Evolutionary conservation across 1,140 invertebrate genomes (phyloP).

Genomic region (Platyscapa corneri): DNA sequence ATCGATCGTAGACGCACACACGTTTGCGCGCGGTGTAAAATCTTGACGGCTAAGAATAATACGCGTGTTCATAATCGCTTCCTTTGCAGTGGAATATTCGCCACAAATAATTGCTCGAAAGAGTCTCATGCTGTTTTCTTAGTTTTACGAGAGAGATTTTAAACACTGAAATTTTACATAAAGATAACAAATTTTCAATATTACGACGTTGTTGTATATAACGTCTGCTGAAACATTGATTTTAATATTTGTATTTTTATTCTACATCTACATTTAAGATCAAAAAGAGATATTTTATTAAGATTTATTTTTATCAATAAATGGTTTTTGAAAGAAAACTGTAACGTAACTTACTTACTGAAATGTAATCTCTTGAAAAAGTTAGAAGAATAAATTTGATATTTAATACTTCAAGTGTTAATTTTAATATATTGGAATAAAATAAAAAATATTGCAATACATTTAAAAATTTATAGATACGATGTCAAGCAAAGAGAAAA

Average conservation of each 20-base stretch:
- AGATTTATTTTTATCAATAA: not conserved
- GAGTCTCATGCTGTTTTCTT: not conserved
- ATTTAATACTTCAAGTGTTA: not conserved
- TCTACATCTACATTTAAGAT: not conserved
- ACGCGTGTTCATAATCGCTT: constrained; percentile 36
- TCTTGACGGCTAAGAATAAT: constrained; percentile 14
- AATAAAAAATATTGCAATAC: too few relatives aligned
- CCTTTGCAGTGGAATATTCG: constrained; percentile 6
- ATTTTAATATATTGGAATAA: too few relatives aligned
- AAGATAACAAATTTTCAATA: constrained; percentile 28
- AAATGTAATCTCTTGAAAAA: not conserved
- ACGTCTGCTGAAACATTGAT: constrained; percentile 23
- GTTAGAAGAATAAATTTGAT: not conserved
- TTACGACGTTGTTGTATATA: constrained; percentile 52
- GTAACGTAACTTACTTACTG: not conserved
- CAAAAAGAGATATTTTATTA: not conserved
- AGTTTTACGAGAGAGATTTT: constrained; percentile 21
- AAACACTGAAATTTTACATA: constrained; percentile 8
- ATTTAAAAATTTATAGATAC: too few relatives aligned
- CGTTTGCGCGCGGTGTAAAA: constrained; percentile 1
- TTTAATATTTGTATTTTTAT: constrained; percentile 42
- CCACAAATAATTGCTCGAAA: constrained; percentile 16
- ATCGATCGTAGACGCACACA: constrained; percentile 26
- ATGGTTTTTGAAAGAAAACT: not conserved
- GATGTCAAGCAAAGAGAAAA: too few relatives aligned